Base-by-base conservation (phyloP, 2,797 vertebrate genomes). In the Crax fasciolata region DNA sequence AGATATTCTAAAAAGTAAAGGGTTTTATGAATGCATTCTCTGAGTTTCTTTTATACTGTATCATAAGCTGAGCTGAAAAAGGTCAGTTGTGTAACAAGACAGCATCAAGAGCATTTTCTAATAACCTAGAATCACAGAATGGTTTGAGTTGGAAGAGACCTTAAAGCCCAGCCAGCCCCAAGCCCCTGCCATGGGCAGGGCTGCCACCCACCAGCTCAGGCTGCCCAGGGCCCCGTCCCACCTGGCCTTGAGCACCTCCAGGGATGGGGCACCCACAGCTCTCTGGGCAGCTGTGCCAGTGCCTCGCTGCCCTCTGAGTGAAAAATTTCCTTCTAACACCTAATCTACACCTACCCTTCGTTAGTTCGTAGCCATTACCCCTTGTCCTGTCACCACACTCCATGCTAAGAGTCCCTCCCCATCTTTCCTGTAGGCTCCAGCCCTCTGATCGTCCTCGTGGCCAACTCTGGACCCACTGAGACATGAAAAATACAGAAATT, bases 1-100 rank as follows among this genome's bases (percentile, higher is more conserved):
- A 70, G n/a, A 8, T 11, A 55, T 75, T 52, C 8, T 62, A 5
- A 35, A 30, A 92, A 82, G 25, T 70, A 70, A 79, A 67, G 23
- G 6, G 11, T 44, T 83, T 94, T 63, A 44, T 30, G 58, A 27
- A 27, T 84, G n/a, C 11, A 51, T 61, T 61, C 4, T 10, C 38
- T 62, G 59, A 6, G 6, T 41, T 62, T 28, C 19, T 41, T 62
- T 41, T 41, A 28, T 68, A 27, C 27, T 65, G 11, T 44, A 16
- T 30, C 3, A 5, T 52, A 70, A 88, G 12, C 28, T 67, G 32
- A 28, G 46, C 58, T 86, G 54, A 58, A 49, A 61, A 84, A 54
- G 2, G 1, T 84, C 13, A 43, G 4, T 59, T 58, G 3, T 75
- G 0, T 51, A 41, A 54, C 0, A 4, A 38, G 66, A 27, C 19